A percentile compares a stretch with the other conserved stretches of the same genome.
Evolutionary conservation across 2,113 vertebrate genomes (phyloP).

Genomic region (Anoplopoma fimbria): DNA sequence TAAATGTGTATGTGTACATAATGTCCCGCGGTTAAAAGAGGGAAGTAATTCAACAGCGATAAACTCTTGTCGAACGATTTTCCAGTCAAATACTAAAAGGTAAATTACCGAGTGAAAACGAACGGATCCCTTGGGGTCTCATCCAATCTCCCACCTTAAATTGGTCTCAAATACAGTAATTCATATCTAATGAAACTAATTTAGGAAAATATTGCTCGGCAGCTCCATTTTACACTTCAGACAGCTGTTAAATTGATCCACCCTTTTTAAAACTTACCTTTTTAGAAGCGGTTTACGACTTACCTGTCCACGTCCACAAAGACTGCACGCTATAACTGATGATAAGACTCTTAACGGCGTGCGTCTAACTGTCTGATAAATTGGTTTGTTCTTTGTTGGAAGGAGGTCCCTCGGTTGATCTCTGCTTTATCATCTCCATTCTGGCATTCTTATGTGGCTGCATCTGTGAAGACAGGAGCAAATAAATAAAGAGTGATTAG

Average conservation of each 20-base stretch:
- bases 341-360: slow-evolving; percentile 31
- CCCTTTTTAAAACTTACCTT: slow-evolving; percentile 70
- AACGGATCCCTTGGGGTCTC: slow-evolving; percentile 60
- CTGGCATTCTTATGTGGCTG: slow-evolving; percentile 2
- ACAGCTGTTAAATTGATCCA: slow-evolving; percentile 54
- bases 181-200: slow-evolving; percentile 71
- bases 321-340: slow-evolving; percentile 13
- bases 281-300: slow-evolving; percentile 48
- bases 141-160: slow-evolving; percentile 70
- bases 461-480: slow-evolving; percentile 67
- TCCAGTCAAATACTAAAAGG: slow-evolving; percentile 63
- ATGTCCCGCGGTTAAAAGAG: slow-evolving; percentile 11
- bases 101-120: slow-evolving; percentile 60
- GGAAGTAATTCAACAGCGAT: slow-evolving; percentile 42
- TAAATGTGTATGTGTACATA: slow-evolving; percentile 37
- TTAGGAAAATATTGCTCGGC: slow-evolving; percentile 53
- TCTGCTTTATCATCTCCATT: slow-evolving; percentile 14
- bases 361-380: slow-evolving; percentile 32
- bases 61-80: slow-evolving; percentile 56
- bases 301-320: slow-evolving; percentile 61
- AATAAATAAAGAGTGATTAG: slow-evolving; percentile 14
- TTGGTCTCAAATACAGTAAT: slow-evolving; percentile 72
- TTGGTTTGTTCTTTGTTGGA: background rate
- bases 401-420: background rate
- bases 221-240: slow-evolving; percentile 58